Conservation (phyloP, 2,888 invertebrate species). For the Halictus quadricinctus region DNA sequence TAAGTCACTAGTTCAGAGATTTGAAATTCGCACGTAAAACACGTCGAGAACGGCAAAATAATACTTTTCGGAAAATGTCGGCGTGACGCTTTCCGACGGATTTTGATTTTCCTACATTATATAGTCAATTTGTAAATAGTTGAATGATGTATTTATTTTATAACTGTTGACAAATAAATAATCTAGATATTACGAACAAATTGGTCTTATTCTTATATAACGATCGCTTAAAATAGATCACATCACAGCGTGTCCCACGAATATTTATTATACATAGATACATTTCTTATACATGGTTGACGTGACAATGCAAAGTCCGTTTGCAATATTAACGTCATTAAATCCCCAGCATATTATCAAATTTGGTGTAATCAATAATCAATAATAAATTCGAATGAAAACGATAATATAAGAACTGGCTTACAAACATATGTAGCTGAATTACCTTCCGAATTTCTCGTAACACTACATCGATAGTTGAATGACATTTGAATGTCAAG, state of each 20-base stretch:
- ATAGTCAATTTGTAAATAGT: slow-evolving; percentile 45
- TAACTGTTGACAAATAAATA: slow-evolving; percentile 54
- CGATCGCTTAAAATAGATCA: slow-evolving; percentile 8
- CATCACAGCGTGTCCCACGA: neutral
- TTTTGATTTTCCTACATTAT: slow-evolving; percentile 17
- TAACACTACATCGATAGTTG: neutral
- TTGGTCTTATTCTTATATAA: slow-evolving; percentile 21
- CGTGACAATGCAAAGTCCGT: slow-evolving; percentile 9
- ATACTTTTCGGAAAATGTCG: neutral
- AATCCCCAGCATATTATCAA: neutral
- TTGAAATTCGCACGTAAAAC: neutral
- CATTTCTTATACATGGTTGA: neutral
- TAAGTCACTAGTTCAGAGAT: slow-evolving; percentile 9
- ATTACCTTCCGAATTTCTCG: neutral
- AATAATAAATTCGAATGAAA: neutral
- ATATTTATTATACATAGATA: slow-evolving; percentile 1
- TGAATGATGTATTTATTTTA: slow-evolving; percentile 46
- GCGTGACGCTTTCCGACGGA: neutral
- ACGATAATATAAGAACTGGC: neutral
- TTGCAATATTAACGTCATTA: neutral
- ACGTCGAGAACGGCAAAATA: neutral
- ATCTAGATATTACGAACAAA: slow-evolving; percentile 28
- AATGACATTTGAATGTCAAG: neutral
- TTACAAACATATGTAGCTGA: neutral
- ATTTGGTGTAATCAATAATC: neutral